Conservation (phyloP, 1,140 invertebrate species). For the Megathymus violae region DNA sequence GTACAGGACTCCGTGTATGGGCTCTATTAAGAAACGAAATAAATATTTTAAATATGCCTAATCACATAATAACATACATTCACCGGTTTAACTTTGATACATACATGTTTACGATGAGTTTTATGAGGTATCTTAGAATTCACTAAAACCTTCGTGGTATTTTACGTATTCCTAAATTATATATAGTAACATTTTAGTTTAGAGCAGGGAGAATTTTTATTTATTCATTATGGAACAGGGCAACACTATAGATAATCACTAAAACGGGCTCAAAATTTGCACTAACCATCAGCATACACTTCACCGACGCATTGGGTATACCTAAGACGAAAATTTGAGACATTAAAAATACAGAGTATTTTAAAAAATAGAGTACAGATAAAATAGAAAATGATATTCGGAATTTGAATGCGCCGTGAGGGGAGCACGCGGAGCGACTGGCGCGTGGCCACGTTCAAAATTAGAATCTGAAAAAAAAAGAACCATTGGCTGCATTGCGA, state of each 20-base stretch:
- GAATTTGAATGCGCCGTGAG: constrained; percentile 55
- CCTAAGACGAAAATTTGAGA: background rate
- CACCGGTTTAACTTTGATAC: background rate
- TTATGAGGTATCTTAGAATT: too few relatives aligned
- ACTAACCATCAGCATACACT: constrained; percentile 4
- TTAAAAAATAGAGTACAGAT: background rate
- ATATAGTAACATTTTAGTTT: background rate
- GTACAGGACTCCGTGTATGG: constrained; percentile 66
- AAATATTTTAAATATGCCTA: background rate
- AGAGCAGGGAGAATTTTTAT: background rate
- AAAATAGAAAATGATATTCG: constrained; percentile 25
- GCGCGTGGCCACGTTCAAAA: constrained; percentile 71
- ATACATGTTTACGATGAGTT: background rate
- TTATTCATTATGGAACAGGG: background rate
- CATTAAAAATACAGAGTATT: background rate
- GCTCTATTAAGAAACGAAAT: constrained; percentile 45
- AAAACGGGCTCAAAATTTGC: background rate
- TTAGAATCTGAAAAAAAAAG: constrained; percentile 75
- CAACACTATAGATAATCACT: background rate
- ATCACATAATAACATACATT: background rate
- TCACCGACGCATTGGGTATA: background rate
- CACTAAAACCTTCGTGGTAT: too few relatives aligned
- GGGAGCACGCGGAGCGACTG: constrained; percentile 67
- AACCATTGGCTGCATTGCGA: constrained; percentile 68
- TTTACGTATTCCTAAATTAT: background rate